phyloP scores from a whole-genome alignment of 2,888 invertebrate species.

The Sphaeridia pumilis region DNA sequence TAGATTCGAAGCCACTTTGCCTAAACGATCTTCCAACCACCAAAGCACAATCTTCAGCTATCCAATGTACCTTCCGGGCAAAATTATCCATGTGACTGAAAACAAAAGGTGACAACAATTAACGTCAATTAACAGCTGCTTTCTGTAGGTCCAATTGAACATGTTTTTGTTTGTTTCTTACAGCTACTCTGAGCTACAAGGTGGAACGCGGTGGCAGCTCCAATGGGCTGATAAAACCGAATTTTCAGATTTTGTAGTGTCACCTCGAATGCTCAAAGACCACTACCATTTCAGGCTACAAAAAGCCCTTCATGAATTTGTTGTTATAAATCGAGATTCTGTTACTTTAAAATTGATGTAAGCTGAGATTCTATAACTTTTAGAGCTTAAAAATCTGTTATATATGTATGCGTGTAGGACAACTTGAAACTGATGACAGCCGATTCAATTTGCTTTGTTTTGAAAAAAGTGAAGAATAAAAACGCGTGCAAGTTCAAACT shows the following conservation, averaged over 20 bases:
- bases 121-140: no score
- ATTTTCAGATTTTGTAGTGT: constrained; percentile 64
- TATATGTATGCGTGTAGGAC: neutral
- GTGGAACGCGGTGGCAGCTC: constrained; percentile 22
- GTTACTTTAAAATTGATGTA: constrained; percentile 7
- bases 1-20: no score
- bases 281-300: constrained; percentile 71
- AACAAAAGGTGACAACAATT: constrained; percentile 58
- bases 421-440: no score
- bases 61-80: constrained; percentile 60
- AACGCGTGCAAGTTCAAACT: no score
- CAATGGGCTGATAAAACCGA: constrained; percentile 69
- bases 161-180: neutral
- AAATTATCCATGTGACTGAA: constrained; percentile 63
- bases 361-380: neutral
- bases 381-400: neutral
- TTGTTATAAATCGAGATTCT: constrained; percentile 19
- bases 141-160: no score
- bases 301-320: constrained; percentile 46
- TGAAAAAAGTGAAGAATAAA: no score
- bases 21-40: neutral
- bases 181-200: constrained; percentile 23
- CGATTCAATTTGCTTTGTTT: no score
- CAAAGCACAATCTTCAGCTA: neutral
- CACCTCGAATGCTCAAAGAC: constrained; percentile 73